phyloP scores from a whole-genome alignment of 2,888 invertebrate genomes.

The Dolichomitus sp. region DNA sequence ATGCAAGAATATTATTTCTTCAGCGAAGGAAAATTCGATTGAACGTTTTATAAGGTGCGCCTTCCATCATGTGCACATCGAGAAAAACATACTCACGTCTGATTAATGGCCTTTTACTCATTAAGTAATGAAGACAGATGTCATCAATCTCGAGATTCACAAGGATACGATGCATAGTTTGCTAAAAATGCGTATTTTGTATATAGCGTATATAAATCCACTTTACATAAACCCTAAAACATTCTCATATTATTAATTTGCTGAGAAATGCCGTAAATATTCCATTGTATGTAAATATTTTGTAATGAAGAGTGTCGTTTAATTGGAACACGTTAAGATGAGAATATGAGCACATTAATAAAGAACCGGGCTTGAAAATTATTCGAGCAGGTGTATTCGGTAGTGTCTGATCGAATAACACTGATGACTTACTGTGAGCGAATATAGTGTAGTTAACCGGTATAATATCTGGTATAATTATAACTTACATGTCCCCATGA shows the following conservation, averaged over 20 bases:
- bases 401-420: not conserved
- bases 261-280: not conserved
- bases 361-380: not conserved
- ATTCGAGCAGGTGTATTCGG: slow-evolving; percentile 45
- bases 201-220: not conserved
- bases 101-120: not conserved
- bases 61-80: not conserved
- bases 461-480: slow-evolving; percentile 19
- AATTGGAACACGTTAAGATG: not conserved
- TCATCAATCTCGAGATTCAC: slow-evolving; percentile 20
- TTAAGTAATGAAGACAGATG: slow-evolving; percentile 62
- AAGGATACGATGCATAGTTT: not conserved
- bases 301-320: not conserved
- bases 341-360: slow-evolving; percentile 1
- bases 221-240: not conserved
- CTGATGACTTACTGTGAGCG: not conserved
- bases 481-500: not conserved
- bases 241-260: not conserved
- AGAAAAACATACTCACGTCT: slow-evolving; percentile 18
- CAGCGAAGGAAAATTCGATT: not conserved
- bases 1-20: not conserved
- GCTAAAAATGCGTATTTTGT: not conserved
- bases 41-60: not conserved
- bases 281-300: not conserved
- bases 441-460: slow-evolving; percentile 9